Conservation (phyloP, 2,113 vertebrate species). For the Charina bottae region DNA sequence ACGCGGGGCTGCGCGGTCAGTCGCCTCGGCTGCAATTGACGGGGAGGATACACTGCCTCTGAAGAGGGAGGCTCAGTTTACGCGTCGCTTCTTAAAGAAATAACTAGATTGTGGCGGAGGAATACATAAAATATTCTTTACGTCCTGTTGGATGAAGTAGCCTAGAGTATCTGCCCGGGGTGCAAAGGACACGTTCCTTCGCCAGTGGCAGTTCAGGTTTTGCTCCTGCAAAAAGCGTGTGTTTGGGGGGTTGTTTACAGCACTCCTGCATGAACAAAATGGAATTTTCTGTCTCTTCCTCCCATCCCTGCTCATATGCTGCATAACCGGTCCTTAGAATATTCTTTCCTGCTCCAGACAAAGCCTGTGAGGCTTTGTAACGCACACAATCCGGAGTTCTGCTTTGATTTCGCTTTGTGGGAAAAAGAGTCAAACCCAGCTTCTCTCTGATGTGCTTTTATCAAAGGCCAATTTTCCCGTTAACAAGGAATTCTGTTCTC, state of each 20-base stretch:
- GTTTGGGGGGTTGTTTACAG: not conserved
- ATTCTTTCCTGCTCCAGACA: not conserved
- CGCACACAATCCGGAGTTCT: no score
- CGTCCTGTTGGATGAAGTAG: no score
- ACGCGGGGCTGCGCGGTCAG: no score
- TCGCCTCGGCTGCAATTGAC: not conserved
- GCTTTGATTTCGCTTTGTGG: not conserved
- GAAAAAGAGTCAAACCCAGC: not conserved
- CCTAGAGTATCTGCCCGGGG: no score
- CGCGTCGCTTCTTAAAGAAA: not conserved
- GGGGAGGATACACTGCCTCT: not conserved
- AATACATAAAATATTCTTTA: no score
- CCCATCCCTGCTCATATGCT: not conserved
- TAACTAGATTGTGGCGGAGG: not conserved
- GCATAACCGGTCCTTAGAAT: not conserved
- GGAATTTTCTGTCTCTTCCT: not conserved
- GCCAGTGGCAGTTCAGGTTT: no score
- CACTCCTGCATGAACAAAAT: not conserved
- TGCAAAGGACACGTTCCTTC: no score
- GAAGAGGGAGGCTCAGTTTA: not conserved
- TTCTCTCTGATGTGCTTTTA: not conserved
- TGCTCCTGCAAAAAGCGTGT: no score
- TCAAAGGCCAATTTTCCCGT: not conserved
- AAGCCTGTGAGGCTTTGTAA: not conserved
- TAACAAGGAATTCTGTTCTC: not conserved